phyloP scores from a whole-genome alignment of 1,140 invertebrate species.

The Bacillus rossius region DNA sequence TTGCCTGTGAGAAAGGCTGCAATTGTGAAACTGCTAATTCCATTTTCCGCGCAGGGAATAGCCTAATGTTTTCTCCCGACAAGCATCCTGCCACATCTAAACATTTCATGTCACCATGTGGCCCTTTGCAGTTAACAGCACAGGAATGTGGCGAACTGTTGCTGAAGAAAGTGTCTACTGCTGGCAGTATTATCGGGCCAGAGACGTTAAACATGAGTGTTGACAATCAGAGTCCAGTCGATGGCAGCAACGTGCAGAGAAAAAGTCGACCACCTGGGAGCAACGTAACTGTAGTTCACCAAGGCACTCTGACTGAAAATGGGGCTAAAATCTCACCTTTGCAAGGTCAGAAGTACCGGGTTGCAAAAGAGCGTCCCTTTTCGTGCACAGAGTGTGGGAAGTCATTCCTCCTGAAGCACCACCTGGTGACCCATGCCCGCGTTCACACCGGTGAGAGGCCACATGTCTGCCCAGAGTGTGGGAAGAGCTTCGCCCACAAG shows the following conservation, averaged over 20 bases:
- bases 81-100: constrained; percentile 24
- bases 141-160: constrained; percentile 63
- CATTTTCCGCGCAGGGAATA: constrained; percentile 11
- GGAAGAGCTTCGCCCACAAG: constrained; percentile 79
- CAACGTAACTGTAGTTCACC: background rate
- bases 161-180: constrained; percentile 9
- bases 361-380: constrained; percentile 66
- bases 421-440: constrained; percentile 70
- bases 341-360: constrained; percentile 3
- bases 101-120: constrained; percentile 58
- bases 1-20: constrained; percentile 18
- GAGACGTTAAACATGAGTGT: background rate
- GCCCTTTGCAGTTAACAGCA: constrained; percentile 61
- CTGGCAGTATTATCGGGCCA: background rate
- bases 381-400: constrained; percentile 77
- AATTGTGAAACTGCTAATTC: constrained; percentile 20
- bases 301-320: background rate
- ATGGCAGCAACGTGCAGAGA: background rate
- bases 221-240: background rate
- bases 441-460: constrained; percentile 77
- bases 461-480: constrained; percentile 77
- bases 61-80: constrained; percentile 13
- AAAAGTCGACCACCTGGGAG: background rate
- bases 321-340: background rate
- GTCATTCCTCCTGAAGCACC: constrained; percentile 74